Percentiles rank a stretch among this genome's conserved stretches.
phyloP scores from a whole-genome alignment of 1,140 invertebrate genomes.

The Chrysomallon squamiferum region DNA sequence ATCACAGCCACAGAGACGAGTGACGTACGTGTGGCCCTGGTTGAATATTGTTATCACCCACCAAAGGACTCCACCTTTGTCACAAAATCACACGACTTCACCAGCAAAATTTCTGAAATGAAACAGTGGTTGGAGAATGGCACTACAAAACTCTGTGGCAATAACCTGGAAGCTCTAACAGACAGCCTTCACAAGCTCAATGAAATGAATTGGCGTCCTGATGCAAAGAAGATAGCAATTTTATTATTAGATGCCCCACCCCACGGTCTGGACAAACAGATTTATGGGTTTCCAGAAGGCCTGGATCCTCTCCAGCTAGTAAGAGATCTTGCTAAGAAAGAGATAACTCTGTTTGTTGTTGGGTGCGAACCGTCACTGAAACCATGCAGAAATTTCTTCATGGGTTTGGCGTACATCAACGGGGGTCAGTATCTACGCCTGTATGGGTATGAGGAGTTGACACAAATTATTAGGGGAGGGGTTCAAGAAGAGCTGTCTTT shows the following conservation, averaged over 20 bases:
- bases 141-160: constrained; percentile 44
- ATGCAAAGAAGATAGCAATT: constrained; percentile 53
- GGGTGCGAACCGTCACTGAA: constrained; percentile 50
- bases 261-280: constrained; percentile 38
- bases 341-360: constrained; percentile 47
- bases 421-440: constrained; percentile 58
- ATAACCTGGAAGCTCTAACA: constrained; percentile 51
- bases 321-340: constrained; percentile 44
- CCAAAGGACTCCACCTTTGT: constrained; percentile 48
- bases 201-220: constrained; percentile 46
- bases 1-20: constrained; percentile 47
- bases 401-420: constrained; percentile 48
- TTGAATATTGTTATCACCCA: constrained; percentile 56
- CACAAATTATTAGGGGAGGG: constrained; percentile 49
- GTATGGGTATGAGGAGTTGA: constrained; percentile 32
- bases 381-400: constrained; percentile 55
- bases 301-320: constrained; percentile 48
- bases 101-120: constrained; percentile 38
- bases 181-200: constrained; percentile 48
- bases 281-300: constrained; percentile 35
- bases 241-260: constrained; percentile 54
- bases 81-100: constrained; percentile 51
- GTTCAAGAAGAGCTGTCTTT: constrained; percentile 53
- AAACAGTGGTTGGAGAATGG: constrained; percentile 45
- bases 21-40: constrained; percentile 47